phyloP scores from a whole-genome alignment of 2,888 invertebrate genomes.

The Odontomyia ornata region DNA sequence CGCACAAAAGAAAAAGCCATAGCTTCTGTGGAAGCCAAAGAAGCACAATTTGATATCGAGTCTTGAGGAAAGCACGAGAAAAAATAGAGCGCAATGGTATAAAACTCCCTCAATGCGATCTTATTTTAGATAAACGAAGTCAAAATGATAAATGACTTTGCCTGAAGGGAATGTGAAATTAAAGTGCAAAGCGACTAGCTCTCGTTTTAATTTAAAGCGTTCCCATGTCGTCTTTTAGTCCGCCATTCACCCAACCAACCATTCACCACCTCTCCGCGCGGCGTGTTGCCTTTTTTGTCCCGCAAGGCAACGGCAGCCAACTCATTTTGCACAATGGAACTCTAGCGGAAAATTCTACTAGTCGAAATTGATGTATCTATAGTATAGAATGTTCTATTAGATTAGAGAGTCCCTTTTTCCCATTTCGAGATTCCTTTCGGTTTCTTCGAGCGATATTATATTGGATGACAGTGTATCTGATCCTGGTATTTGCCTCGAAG shows the following conservation, averaged over 20 bases:
- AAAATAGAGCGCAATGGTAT: conserved; percentile 14
- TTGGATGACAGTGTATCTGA: conserved; percentile 36
- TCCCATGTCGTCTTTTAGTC: conserved; percentile 47
- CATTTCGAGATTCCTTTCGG: conserved; percentile 19
- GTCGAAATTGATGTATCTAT: conserved; percentile 29
- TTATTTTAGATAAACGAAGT: conserved; percentile 51
- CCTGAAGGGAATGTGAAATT: conserved; percentile 52
- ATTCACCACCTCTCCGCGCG: background rate
- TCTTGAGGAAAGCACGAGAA: conserved; percentile 2
- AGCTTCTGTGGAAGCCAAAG: conserved; percentile 15
- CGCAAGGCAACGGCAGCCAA: background rate
- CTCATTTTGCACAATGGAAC: conserved; percentile 39
- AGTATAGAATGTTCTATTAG: conserved; percentile 22
- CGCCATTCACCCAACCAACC: conserved; percentile 12
- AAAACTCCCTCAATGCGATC: conserved; percentile 50
- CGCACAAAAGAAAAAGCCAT: conserved; percentile 15
- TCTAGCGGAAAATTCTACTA: conserved; percentile 9
- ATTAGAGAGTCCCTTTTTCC: conserved; percentile 35
- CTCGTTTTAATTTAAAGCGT: conserved; percentile 51
- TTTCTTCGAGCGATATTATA: conserved; percentile 21
- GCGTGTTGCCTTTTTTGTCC: background rate
- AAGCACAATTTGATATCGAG: background rate
- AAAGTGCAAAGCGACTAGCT: conserved; percentile 50
- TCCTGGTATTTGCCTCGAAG: conserved; percentile 9
- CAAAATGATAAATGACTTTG: conserved; percentile 52